Evolutionary conservation across 2,888 invertebrate species (phyloP), one percentile per base, ranked within the genome.

Genomic region (Trissolcus japonicus): DNA sequence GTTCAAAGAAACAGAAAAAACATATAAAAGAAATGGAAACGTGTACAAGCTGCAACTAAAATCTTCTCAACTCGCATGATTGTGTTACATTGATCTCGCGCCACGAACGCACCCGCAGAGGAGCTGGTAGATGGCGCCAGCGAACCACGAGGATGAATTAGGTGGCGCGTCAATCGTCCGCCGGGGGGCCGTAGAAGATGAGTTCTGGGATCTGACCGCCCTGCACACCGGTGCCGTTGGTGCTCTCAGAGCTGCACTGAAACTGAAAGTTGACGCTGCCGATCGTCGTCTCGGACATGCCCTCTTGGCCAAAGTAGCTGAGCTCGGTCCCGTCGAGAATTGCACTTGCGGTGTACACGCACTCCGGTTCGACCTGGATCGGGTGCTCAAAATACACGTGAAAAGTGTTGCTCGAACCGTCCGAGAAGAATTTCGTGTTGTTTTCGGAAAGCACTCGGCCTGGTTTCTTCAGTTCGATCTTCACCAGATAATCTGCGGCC

Each of bases 201-300:
- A 98, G 92, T 91, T 98, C 98, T 2, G 98, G 98, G 86, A 98
- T 98, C 90, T 98, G 98, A 50, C 98, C 98, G 55, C 98, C 98
- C 90, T 98, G 98, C 4, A 98, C 98, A 7, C 98, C 98, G 0
- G 98, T 98, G 56, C 98, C 98, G 85, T 98, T 98, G 66, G 98
- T 98, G 90, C 97, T 97, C 88, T 98, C 98, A 6, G 97, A 96
- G 62, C 97, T 98, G 90, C 98, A 98, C 90, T 98, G 98, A 90
- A 98, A 98, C 90, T 98, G 98, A 91, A 98, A 98, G 79, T 96
- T 97, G 69, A 98, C 97, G 86, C 95, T 95, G 4, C 97, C 97
- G 88, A 96, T 95, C 67, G 94, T 94, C 51, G 98, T 96, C 90
- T 98, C 98, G 84, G 96, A 96, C 92, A 98, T 93, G 19, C 98